Base-by-base conservation (phyloP, 1,140 invertebrate genomes). In the Drosophila dunni region DNA sequence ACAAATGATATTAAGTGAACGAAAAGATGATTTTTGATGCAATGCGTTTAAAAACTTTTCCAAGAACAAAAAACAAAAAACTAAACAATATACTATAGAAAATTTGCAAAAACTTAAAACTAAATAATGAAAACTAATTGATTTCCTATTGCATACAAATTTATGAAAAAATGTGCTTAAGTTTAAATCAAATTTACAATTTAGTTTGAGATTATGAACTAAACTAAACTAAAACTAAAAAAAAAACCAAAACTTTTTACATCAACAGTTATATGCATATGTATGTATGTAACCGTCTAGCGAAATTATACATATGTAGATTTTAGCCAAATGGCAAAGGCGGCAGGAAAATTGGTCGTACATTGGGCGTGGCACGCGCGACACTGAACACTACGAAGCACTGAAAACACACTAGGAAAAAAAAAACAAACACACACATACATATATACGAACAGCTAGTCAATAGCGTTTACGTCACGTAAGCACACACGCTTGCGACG, bases 171-270 rank as follows among this genome's bases (percentile, higher is more conserved):
- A 78, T 86, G 80, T 83, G 83, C 83, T 83, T 86, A 89, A 88
- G 83, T 86, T 86, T 86, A 88, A 88, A 88, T 83, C 72, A 86
- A 86, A 86, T 86, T 86, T 86, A 88, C 84, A 86, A 86, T 83
- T 86, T 78, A 88, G 84, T 86, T 29, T 86, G 84, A 86, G 83
- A 88, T 86, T 88, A 82, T 77, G 53, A 68, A 79, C 66, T 72
- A 79, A 29, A 29, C 24, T 29, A 29, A 29, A 29, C 3, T 5
- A 29, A 29, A 29, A 29, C 24, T 29, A 29, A 29, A 29, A 29
- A 29, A 29, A 29, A 29, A 29, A 29, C 24, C 24, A 29, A 69
- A 81, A 78, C 58, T 58, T 65, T 70, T 69, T 74, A 78, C 60
- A 78, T 56, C 67, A 64, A 61, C 50, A 24, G n/a, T 42, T 71